phyloP scores from a whole-genome alignment of 2,797 vertebrate species.

The Falco biarmicus region DNA sequence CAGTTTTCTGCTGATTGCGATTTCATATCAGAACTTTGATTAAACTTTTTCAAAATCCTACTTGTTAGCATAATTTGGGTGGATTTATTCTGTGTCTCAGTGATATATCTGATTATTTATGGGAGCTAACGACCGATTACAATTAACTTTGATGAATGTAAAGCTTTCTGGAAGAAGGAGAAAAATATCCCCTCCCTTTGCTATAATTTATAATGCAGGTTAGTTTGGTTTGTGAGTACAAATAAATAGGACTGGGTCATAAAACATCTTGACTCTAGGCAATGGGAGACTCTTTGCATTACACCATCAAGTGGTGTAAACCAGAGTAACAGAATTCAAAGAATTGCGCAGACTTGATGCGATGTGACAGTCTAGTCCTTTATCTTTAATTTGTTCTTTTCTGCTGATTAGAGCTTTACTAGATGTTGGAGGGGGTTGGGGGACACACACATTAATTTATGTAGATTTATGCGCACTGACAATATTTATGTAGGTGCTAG shows the following conservation, averaged over 20 bases:
- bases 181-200: background rate
- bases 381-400: background rate
- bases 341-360: background rate
- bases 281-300: background rate
- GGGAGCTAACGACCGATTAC: constrained; percentile 57
- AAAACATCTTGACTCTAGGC: constrained; percentile 35
- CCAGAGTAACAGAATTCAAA: background rate
- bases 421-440: background rate
- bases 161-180: constrained; percentile 40
- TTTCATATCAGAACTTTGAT: constrained; percentile 64
- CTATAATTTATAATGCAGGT: constrained; percentile 65
- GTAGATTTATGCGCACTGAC: background rate
- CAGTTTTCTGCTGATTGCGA: constrained; percentile 60
- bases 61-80: constrained; percentile 71
- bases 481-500: background rate
- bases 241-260: constrained; percentile 56
- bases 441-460: background rate
- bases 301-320: background rate
- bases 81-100: constrained; percentile 64
- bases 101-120: constrained; percentile 73
- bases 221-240: constrained; percentile 45
- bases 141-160: constrained; percentile 76
- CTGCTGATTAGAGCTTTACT: background rate
- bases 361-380: background rate
- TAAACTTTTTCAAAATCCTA: constrained; percentile 62